Evolutionary conservation across 2,888 invertebrate genomes (phyloP), one percentile per base, ranked within the genome.

Genomic region (Glaucopsyche alexis): DNA sequence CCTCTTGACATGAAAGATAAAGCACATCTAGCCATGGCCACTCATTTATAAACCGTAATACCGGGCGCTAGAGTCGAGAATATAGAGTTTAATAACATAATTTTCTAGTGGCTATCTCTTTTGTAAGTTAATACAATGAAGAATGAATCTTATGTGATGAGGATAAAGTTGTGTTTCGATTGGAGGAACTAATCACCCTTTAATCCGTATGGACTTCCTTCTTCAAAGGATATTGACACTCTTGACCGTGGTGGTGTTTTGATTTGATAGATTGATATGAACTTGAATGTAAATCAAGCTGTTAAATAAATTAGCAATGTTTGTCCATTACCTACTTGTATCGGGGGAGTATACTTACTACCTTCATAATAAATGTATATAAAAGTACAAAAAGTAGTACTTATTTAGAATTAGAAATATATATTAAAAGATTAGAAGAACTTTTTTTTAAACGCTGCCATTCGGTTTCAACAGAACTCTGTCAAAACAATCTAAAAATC

Each of bases 1-100:
- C 73, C 78, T 75, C 76, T 78, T 76, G 66, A 75, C 72, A 77
- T 75, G 76, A 42, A 67, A 77, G 79, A 79, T 79, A 77, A 77
- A 77, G 76, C 79, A 78, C 77, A 75, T 71, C 47, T 72, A 55
- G 55, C 45, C 71, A 66, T 45, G 13, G 19, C 14, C 47, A 47
- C 29, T 49, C 16, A n/a, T 49, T 47, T 69, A 47, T 29, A 49
- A 47, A 29, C 69, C 14, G 0, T 49, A 69, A 47, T 19, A 47
- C 29, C 7, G 7, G 19, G 69, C 1, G 1, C 11, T 49, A 49
- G 29, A 49, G 69, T 49, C 49, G 69, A 69, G 8, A 69, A 19
- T 69, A 14, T 47, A 47, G n/a, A 9, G 69, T 47, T 7, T 13
- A 14, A 69, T 49, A 69, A 49, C 16, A 49, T 29, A 69, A 49